Conservation (phyloP, 2,888 invertebrate species). For the Calliphora vomitoria region DNA sequence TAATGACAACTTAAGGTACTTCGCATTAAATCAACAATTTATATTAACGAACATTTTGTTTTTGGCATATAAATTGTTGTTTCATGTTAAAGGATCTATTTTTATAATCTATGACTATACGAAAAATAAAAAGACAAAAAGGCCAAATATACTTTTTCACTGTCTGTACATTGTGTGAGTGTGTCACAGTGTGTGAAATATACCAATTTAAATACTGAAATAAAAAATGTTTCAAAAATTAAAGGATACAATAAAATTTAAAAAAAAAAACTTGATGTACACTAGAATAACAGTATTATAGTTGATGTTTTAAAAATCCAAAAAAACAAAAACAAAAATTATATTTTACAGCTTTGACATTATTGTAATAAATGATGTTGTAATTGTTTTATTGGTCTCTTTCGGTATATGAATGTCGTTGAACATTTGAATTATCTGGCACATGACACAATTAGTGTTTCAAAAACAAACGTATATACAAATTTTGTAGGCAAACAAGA, state of each 20-base stretch:
- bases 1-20: background rate
- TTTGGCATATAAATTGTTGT: slow-evolving; percentile 35
- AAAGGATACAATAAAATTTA: background rate
- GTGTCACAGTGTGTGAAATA: background rate
- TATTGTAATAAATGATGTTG: slow-evolving; percentile 58
- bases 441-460: slow-evolving; percentile 56
- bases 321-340: background rate
- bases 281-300: background rate
- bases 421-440: slow-evolving; percentile 24
- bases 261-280: background rate
- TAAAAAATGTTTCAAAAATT: background rate
- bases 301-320: background rate
- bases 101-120: slow-evolving; percentile 7
- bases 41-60: background rate
- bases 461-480: background rate
- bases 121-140: background rate
- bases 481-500: background rate
- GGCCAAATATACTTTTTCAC: background rate
- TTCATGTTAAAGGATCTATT: slow-evolving; percentile 53
- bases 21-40: background rate
- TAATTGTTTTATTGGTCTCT: slow-evolving; percentile 64
- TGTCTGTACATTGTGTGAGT: background rate
- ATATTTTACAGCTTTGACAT: slow-evolving; percentile 38
- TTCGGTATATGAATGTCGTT: slow-evolving; percentile 4
- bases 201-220: slow-evolving; percentile 33